Base-by-base conservation (phyloP, 2,113 vertebrate genomes). In the Oenanthe oenanthe region DNA sequence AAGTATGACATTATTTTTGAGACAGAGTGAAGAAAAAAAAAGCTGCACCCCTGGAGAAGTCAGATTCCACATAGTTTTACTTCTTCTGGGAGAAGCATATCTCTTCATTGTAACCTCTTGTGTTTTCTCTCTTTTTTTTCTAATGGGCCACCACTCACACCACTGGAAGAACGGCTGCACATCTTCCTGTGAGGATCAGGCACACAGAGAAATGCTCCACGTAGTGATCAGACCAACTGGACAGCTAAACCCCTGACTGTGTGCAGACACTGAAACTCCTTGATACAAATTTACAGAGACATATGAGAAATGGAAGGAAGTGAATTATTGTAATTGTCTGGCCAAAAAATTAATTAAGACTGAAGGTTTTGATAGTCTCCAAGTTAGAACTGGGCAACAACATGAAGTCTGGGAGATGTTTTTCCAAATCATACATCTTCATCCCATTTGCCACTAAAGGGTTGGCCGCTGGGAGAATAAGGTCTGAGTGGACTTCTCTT, bases 1-100 rank as follows among this genome's bases (percentile, higher is more conserved):
- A 93, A 91, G 51, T 42, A 74, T 88, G 87, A 94, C 72, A 71
- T 73, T 80, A 67, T 63, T 92, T 94, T 88, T 71, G 67, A 96
- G 66, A 83, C 4, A 17, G 28, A 89, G n/a, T 8, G 13, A 53
- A 92, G 81, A 76, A 61, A 83, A 83, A 63, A 62, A 83, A 76
- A 53, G 70, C 54, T 28, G 25, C 78, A 56, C 75, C 56, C 36
- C 0, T 45, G 38, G 40, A 92, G 21, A 94, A 93, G 60, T 56
- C 62, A 63, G 77, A 85, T 88, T 95, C 28, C 45, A 92, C 38
- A 81, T 65, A 68, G 60, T 84, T 94, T 89, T 58, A 67, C 70
- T 85, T 77, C 61, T 77, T 66, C 60, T 77, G 77, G 92, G 70
- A 92, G 66, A 50, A 88, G 34, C 65, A 2, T 47, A 89, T 87